Percentiles rank a stretch among this genome's conserved stretches.
These are phyloP conservation scores for Glaucomys volans DNA, from an alignment of 2,113 vertebrate genomes.

Conservation along the genomic window DNA sequence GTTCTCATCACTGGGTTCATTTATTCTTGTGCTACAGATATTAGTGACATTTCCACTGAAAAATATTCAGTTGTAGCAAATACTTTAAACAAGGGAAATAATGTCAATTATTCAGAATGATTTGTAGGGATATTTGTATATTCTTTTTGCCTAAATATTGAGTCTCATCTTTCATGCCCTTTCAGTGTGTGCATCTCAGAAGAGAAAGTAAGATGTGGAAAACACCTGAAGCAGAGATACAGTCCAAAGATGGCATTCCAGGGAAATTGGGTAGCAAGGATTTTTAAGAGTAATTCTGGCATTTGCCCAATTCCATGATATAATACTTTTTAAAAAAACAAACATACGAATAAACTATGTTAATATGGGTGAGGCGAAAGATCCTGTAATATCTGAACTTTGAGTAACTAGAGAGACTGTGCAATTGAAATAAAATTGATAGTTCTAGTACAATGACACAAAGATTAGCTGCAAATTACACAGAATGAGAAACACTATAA, in stretches of 20 bases:
- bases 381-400: background rate
- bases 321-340: background rate
- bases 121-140: background rate
- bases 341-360: background rate
- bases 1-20: background rate
- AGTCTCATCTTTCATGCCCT: background rate
- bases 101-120: background rate
- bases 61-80: background rate
- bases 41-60: background rate
- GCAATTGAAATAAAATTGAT: slow-evolving; percentile 3
- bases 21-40: background rate
- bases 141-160: background rate
- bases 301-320: background rate
- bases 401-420: background rate
- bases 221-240: background rate
- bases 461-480: slow-evolving; percentile 35
- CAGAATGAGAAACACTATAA: background rate
- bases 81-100: background rate
- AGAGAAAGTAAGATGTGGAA: background rate
- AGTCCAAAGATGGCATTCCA: background rate
- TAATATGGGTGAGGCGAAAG: background rate
- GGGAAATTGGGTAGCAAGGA: background rate
- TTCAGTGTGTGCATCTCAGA: background rate
- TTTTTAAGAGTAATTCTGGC: background rate
- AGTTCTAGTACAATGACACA: slow-evolving; percentile 22